A percentile compares a stretch with the other conserved stretches of the same genome.
These are phyloP conservation scores for Lytechinus pictus DNA, from an alignment of 35 echinoderm and acorn worm species.

Conservation along the genomic window DNA sequence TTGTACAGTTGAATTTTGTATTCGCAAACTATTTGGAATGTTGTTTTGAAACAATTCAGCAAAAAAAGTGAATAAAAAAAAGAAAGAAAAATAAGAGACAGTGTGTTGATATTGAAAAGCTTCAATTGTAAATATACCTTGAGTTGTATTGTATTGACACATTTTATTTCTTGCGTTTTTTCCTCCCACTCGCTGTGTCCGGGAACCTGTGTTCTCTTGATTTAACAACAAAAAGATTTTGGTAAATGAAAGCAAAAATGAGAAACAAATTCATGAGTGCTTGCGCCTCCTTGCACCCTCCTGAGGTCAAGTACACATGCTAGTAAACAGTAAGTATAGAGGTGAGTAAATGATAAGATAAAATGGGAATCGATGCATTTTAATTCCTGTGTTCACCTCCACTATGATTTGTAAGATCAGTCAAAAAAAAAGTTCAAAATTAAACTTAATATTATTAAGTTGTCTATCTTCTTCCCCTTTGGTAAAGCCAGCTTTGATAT, in stretches of 20 bases:
- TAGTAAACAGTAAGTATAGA: conserved; percentile 42
- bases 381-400: not conserved
- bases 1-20: no score
- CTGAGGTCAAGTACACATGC: conserved; percentile 32
- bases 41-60: no score
- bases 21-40: no score
- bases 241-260: not conserved
- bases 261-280: not conserved
- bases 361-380: not conserved
- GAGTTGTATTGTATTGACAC: conserved; percentile 15
- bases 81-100: not conserved
- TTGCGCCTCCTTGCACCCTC: conserved; percentile 41
- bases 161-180: not conserved
- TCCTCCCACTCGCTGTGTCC: not conserved
- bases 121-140: not conserved
- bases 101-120: conserved; percentile 20
- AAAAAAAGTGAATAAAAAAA: not conserved
- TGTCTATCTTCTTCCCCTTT: no score
- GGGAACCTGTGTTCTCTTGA: conserved; percentile 14
- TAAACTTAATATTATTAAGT: no score
- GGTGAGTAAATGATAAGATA: not conserved
- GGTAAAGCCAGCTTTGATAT: no score
- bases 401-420: no score
- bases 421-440: no score
- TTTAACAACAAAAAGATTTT: not conserved